Conservation (phyloP, 2,113 vertebrate species). For the Halichoeres trimaculatus region DNA sequence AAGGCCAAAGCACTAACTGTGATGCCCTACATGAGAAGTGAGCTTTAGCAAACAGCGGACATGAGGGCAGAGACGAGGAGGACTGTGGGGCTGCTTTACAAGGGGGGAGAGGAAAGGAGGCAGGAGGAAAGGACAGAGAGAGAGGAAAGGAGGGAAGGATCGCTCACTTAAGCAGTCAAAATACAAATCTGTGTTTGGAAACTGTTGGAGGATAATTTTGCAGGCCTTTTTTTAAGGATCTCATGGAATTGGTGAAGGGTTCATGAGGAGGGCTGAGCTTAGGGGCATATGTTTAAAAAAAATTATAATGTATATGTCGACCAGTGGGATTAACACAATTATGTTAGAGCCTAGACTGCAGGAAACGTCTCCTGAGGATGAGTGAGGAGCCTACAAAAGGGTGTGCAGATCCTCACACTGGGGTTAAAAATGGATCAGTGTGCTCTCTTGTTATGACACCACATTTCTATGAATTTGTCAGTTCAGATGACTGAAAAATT, state of each 20-base stretch:
- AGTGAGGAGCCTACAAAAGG: conserved; percentile 11
- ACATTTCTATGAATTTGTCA: conserved; percentile 41
- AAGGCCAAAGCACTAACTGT: conserved; percentile 49
- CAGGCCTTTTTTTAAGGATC: conserved; percentile 3
- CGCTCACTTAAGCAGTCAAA: background rate
- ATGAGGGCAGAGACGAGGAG: conserved; percentile 30
- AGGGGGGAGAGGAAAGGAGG: conserved; percentile 11
- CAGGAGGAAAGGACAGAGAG: background rate
- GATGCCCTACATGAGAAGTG: conserved; percentile 48
- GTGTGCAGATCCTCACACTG: conserved; percentile 8
- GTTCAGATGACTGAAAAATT: conserved; percentile 42
- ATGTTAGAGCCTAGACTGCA: background rate
- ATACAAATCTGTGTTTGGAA: conserved; percentile 33
- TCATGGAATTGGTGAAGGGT: conserved; percentile 22
- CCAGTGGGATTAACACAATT: background rate
- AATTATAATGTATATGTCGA: conserved; percentile 5
- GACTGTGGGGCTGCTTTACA: conserved; percentile 19
- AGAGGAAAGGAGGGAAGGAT: conserved; percentile 6
- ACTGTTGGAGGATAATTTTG: conserved; percentile 46
- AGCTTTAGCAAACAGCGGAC: conserved; percentile 34
- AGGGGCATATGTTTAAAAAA: conserved; percentile 17
- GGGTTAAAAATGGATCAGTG: conserved; percentile 47
- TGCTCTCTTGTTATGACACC: conserved; percentile 43
- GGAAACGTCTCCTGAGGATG: conserved; percentile 2
- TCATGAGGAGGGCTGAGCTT: conserved; percentile 35